Base-by-base conservation (phyloP, 1,140 invertebrate genomes). In the Lethocerus indicus region DNA sequence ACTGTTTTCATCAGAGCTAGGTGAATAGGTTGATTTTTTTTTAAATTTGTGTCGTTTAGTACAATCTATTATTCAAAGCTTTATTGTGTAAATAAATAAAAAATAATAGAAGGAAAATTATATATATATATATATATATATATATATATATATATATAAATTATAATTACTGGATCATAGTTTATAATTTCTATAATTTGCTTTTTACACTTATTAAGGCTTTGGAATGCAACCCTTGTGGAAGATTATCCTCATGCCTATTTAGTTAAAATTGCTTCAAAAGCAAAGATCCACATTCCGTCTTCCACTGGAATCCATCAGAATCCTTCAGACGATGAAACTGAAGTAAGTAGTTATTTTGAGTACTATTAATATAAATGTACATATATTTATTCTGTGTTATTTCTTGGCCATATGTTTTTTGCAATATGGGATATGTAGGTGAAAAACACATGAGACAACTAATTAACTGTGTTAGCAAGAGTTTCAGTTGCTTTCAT, bases 171-270 rank as follows among this genome's bases (percentile, higher is more conserved):
- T 21, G 27, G 12, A 5, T 45, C 6, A 26, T 25, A 20, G 6
- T 24, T 24, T 26, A 12, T 45, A 25, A 45, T 12, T 25, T 9
- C 7, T 9, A 12, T 12, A 24, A 13, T 47, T 16, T 7, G 9
- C 7, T 18, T 25, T 43, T 9, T 43, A 28, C 54, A 39, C 47
- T 47, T 40, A 57, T 60, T 47, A 39, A 74, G 85, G 43, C 68
- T 95, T 6, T 94, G 89, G 89, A 93, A 92, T 69, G 78, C 82
- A 1, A 93, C 89, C 0, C 67, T 95, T 13, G 79, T 87, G 1
- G 81, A 87, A 61, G 83, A 92, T 63, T 91, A 89, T 66, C 79
- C 83, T 0, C 71, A 78, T 40, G 83, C 89, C n/a, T 80, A 87
- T 61, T 72, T 75, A 37, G 87, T 93, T 0, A 73, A 74, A 56